phyloP scores from a whole-genome alignment of 2,797 vertebrate species.

The Paratrypauchen microcephalus region DNA sequence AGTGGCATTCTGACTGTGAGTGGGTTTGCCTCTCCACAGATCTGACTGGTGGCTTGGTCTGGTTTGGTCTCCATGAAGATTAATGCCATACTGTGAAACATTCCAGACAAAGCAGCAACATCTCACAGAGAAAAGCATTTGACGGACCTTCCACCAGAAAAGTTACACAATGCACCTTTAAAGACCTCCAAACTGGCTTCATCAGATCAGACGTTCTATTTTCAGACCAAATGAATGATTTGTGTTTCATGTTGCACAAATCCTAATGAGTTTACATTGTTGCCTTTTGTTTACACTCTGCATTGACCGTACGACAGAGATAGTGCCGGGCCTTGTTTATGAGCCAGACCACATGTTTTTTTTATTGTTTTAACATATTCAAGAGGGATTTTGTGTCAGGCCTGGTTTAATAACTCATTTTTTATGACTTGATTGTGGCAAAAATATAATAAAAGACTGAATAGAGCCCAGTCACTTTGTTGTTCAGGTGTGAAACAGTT shows the following conservation, averaged over 20 bases:
- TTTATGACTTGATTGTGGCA: conserved; percentile 1
- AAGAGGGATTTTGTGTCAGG: background rate
- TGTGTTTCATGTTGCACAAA: conserved; percentile 1
- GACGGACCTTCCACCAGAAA: too few relatives aligned
- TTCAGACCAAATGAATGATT: background rate
- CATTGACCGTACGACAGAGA: background rate
- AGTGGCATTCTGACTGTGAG: too few relatives aligned
- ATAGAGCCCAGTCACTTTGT: conserved; percentile 2
- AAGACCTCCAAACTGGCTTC: background rate
- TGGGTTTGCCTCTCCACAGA: too few relatives aligned
- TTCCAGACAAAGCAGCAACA: too few relatives aligned
- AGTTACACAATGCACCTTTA: too few relatives aligned
- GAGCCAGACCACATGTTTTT: conserved; percentile 10
- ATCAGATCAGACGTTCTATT: background rate
- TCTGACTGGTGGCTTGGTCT: too few relatives aligned
- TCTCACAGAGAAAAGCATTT: too few relatives aligned
- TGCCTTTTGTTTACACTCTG: background rate
- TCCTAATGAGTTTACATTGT: conserved; percentile 8
- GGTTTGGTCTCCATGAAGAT: too few relatives aligned
- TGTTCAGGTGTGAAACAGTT: background rate
- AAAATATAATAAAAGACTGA: conserved; percentile 11
- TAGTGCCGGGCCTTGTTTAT: background rate
- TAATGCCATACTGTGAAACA: too few relatives aligned
- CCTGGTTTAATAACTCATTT: conserved; percentile 3
- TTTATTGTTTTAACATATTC: conserved; percentile 10